These are phyloP conservation scores for Callochromis pleurospilus DNA, from an alignment of 2,113 vertebrate species.

Conservation along the genomic window DNA sequence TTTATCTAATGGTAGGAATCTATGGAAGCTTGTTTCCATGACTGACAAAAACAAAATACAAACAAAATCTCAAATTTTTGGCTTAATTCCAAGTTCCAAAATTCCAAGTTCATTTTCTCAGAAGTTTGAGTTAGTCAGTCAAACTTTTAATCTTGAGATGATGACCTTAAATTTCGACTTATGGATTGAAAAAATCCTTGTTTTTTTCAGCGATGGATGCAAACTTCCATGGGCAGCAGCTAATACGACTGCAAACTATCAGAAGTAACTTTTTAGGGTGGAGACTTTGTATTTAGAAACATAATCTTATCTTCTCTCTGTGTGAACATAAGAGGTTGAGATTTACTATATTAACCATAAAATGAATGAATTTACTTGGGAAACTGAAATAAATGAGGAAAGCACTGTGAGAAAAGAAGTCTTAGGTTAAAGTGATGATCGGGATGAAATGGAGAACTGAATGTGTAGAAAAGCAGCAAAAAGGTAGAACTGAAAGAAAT, in stretches of 20 bases:
- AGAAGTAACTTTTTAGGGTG: not conserved
- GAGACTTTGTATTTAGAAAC: not conserved
- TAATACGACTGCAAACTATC: not conserved
- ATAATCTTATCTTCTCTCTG: not conserved
- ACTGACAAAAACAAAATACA: not conserved
- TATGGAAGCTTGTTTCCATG: not conserved
- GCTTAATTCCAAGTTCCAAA: not conserved
- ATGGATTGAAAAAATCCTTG: not conserved
- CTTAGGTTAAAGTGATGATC: not conserved
- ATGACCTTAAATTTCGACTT: not conserved
- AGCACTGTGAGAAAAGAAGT: not conserved
- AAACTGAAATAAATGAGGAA: not conserved
- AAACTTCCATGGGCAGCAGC: not conserved
- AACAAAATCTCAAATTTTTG: not conserved
- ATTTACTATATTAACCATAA: not conserved
- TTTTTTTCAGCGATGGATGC: not conserved
- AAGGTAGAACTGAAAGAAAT: not conserved
- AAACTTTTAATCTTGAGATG: not conserved
- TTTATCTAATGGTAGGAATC: not conserved
- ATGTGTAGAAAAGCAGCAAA: not conserved
- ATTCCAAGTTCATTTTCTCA: not conserved
- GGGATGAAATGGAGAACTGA: not conserved
- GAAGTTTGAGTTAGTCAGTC: not conserved
- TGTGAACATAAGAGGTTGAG: not conserved
- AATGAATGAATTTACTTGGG: not conserved